phyloP scores from a whole-genome alignment of 2,888 invertebrate genomes.

The Penaeus monodon region DNA sequence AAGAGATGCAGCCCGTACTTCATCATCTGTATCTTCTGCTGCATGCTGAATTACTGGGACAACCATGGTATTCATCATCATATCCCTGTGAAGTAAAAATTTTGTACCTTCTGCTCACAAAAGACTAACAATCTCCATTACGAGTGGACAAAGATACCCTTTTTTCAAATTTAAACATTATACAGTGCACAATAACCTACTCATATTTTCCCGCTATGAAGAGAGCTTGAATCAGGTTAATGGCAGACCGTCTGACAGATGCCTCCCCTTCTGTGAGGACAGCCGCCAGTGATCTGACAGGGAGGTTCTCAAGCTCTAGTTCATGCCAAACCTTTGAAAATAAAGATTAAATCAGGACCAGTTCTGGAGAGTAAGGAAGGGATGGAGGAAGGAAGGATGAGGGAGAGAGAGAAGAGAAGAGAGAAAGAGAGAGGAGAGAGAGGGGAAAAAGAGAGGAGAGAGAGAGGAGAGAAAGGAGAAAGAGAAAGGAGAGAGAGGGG shows the following conservation, averaged over 20 bases:
- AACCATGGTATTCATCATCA: constrained; percentile 16
- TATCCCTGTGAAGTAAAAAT: too few species aligned
- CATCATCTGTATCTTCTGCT: constrained; percentile 48
- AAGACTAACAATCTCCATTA: too few species aligned
- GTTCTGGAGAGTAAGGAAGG: not conserved
- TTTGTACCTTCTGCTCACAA: too few species aligned
- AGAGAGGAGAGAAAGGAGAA: too few species aligned
- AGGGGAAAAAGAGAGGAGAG: too few species aligned
- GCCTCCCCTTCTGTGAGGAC: constrained; percentile 42
- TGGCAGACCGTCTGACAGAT: constrained; percentile 36
- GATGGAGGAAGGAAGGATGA: too few species aligned
- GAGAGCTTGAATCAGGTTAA: constrained; percentile 38
- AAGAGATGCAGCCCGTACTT: constrained; percentile 36
- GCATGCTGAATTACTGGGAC: constrained; percentile 38
- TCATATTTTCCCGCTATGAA: constrained; percentile 40
- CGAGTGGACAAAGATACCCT: not conserved
- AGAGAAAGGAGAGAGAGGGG: too few species aligned
- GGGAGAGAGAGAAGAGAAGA: too few species aligned
- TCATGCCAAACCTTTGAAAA: constrained; percentile 26
- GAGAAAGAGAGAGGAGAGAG: too few species aligned
- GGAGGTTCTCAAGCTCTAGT: constrained; percentile 32
- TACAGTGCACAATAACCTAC: not conserved
- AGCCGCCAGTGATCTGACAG: constrained; percentile 17
- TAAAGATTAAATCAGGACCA: not conserved
- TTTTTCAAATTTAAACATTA: constrained; percentile 20